Evolutionary conservation across 2,888 invertebrate genomes (phyloP), one percentile per base, ranked within the genome.

Genomic region (Xestobium rufovillosum): DNA sequence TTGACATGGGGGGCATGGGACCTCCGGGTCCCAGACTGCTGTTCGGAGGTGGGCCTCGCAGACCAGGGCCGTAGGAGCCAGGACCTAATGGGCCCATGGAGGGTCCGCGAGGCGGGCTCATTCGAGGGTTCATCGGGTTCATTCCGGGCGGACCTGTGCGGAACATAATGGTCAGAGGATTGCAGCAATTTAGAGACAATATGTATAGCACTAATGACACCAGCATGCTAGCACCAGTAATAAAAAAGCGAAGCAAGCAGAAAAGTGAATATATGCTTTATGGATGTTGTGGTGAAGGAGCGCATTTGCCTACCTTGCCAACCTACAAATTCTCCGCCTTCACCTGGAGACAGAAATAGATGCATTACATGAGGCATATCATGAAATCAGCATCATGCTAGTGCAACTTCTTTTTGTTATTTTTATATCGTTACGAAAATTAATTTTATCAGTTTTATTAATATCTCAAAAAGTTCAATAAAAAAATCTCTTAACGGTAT

Each of bases 31-130:
- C 76, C 64, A 77, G 64, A 61, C 71, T 75, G 60, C 75, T 77
- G 51, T 75, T 76, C 19, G 89, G 89, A 45, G 89, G 89, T 43
- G 87, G 89, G 55, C 81, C 86, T 61, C 86, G 76, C 75, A 83
- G 82, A 44, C 78, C 65, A n/a, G 75, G 71, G 23, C 72, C 75
- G 60, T 87, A 87, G 45, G 80, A 79, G 44, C 87, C 86, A 30
- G 90, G 90, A 47, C 87, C 88, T 78, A 91, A 83, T 25, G 90
- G 88, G 45, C 87, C 91, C 83, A 87, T 84, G 48, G 83, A 83
- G 37, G 88, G 88, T 43, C 82, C 83, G 50, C 88, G 75, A 43
- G 89, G 92, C 48, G 92, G 92, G 68, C 91, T 90, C 92, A 95
- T 94, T 60, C 94, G 77, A 53, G 89, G 88, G 68, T 88, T 91